These are phyloP conservation scores for Cynaeus angustus DNA, from an alignment of 2,888 invertebrate genomes.

Conservation along the genomic window DNA sequence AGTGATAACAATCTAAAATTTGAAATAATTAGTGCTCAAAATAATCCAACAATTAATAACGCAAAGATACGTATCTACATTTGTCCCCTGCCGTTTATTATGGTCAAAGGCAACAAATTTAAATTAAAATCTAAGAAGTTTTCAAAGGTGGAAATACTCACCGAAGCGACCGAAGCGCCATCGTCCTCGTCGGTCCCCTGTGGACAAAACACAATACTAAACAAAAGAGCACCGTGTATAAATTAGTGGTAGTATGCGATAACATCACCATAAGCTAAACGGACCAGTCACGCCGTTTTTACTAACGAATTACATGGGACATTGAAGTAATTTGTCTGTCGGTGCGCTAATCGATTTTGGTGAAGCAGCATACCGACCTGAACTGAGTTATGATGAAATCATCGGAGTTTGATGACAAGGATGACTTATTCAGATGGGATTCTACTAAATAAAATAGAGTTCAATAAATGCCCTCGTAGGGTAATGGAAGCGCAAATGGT, in stretches of 20 bases:
- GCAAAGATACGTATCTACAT: conserved; percentile 30
- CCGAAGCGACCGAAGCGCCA: conserved; percentile 80
- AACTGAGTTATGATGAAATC: conserved; percentile 1
- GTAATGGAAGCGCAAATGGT: background rate
- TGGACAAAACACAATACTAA: conserved; percentile 72
- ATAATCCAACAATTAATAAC: conserved; percentile 39
- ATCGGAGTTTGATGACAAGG: conserved; percentile 3
- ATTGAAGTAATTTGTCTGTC: conserved; percentile 68
- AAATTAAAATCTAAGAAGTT: conserved; percentile 29
- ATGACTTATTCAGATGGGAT: background rate
- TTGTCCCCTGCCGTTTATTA: conserved; percentile 7
- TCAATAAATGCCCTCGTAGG: no score
- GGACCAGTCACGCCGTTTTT: conserved; percentile 70
- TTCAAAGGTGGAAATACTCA: conserved; percentile 73
- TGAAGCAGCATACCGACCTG: background rate
- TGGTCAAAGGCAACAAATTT: conserved; percentile 49
- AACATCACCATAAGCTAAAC: conserved; percentile 69
- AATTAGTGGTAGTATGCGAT: conserved; percentile 69
- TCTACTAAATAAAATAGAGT: no score
- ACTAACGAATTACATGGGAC: conserved; percentile 69
- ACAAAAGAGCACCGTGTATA: conserved; percentile 71
- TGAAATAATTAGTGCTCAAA: conserved; percentile 31
- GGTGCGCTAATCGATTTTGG: conserved; percentile 33
- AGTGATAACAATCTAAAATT: conserved; percentile 55
- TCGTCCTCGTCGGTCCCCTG: conserved; percentile 85